A percentile compares a stretch with the other conserved stretches of the same genome.
Conservation (phyloP, 2,113 vertebrate species). For the Lathamus discolor region DNA sequence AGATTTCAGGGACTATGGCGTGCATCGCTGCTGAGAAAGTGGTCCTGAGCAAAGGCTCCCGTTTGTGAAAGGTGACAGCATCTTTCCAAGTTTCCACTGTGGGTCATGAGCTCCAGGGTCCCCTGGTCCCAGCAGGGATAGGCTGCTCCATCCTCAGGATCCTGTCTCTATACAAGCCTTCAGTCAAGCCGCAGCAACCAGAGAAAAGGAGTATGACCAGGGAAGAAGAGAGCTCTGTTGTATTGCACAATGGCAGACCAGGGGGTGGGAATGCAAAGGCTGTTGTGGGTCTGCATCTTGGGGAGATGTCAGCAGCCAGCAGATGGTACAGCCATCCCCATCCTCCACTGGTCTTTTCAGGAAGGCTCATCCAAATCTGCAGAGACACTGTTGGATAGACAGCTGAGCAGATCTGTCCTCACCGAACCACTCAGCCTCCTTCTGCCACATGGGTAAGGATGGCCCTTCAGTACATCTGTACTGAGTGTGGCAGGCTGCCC, state of each 20-base stretch:
- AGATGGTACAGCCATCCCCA: fast-evolving
- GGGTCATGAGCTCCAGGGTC: background rate
- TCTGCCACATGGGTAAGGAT: background rate
- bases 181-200: background rate
- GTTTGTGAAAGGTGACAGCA: background rate
- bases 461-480: background rate
- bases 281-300: background rate
- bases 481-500: background rate
- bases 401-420: background rate
- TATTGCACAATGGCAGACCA: background rate
- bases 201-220: background rate
- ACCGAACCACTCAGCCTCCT: background rate
- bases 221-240: background rate
- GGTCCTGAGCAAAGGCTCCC: background rate
- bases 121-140: background rate
- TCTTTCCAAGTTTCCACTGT: fast-evolving
- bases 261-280: background rate
- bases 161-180: background rate
- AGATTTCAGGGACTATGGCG: background rate
- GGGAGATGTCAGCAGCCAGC: background rate
- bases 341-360: background rate
- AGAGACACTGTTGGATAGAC: background rate
- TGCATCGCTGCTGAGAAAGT: background rate
- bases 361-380: background rate
- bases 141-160: background rate